Conservation (phyloP, 2,888 invertebrate genomes). For the Eilema sororculum region DNA sequence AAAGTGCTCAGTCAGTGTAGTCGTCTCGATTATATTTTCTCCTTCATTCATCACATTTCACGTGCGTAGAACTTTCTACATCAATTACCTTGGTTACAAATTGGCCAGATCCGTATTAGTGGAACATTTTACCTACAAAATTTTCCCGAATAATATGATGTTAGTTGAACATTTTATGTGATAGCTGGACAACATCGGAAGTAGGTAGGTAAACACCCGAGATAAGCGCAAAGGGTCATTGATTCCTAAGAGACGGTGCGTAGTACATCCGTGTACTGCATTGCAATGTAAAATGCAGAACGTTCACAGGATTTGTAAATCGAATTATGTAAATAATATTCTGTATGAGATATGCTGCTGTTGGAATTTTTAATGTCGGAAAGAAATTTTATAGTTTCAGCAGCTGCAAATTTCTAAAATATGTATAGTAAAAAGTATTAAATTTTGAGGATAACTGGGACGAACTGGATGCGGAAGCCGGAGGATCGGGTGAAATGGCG, state of each 20-base stretch:
- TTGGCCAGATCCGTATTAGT: constrained; percentile 21
- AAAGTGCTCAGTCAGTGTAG: constrained; percentile 65
- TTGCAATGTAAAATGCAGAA: constrained; percentile 57
- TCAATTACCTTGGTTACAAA: constrained; percentile 45
- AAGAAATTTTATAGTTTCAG: not conserved
- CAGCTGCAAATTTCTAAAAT: not conserved
- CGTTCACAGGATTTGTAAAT: constrained; percentile 29
- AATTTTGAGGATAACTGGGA: too few relatives aligned
- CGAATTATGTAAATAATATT: constrained; percentile 16
- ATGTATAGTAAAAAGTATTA: too few relatives aligned
- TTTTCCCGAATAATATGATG: not conserved
- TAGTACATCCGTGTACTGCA: constrained; percentile 67
- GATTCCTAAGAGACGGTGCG: constrained; percentile 64
- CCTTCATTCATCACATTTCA: constrained; percentile 36
- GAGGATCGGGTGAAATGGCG: too few relatives aligned
- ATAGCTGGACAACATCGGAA: constrained; percentile 52
- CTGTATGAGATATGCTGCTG: constrained; percentile 13
- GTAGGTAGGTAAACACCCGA: constrained; percentile 50
- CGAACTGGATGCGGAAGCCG: too few relatives aligned
- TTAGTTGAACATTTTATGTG: constrained; percentile 12
- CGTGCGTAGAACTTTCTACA: constrained; percentile 31
- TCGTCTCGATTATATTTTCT: constrained; percentile 58
- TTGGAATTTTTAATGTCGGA: not conserved
- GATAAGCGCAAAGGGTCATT: constrained; percentile 57
- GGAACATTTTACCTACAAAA: constrained; percentile 6